A percentile compares a stretch with the other conserved stretches of the same genome.
Evolutionary conservation across 2,888 invertebrate genomes (phyloP).

Genomic region (Rhodophaea formosa): DNA sequence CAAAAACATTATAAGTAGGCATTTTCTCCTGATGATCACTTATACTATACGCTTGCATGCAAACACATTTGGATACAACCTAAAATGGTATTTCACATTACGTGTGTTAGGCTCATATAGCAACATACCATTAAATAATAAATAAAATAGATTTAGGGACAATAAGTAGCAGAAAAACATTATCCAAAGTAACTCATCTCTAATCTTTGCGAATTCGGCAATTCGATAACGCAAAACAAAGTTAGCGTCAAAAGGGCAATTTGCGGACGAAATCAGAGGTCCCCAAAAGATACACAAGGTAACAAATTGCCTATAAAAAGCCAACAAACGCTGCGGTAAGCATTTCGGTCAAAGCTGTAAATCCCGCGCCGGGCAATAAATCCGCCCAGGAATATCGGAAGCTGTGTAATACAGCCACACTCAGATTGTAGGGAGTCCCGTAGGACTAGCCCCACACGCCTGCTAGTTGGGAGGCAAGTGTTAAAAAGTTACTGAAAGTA

Average conservation of each 20-base stretch:
- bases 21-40: too few relatives aligned
- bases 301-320: constrained; percentile 78
- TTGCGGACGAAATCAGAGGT: constrained; percentile 59
- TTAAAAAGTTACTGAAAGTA: neutral
- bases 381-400: constrained; percentile 70
- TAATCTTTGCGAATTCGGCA: neutral
- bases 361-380: constrained; percentile 68
- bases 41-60: too few relatives aligned
- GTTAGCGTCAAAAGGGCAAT: constrained; percentile 55
- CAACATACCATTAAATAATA: too few relatives aligned
- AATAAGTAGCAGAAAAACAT: neutral
- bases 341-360: constrained; percentile 77
- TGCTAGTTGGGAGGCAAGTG: constrained; percentile 1
- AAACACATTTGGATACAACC: too few relatives aligned
- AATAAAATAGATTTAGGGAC: neutral
- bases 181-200: neutral
- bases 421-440: constrained; percentile 37
- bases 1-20: too few relatives aligned
- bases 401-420: constrained; percentile 66
- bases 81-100: too few relatives aligned
- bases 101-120: too few relatives aligned
- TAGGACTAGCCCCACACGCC: constrained; percentile 21
- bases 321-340: constrained; percentile 74
- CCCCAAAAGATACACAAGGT: constrained; percentile 72
- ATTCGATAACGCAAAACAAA: constrained; percentile 25